phyloP scores from a whole-genome alignment of 2,113 vertebrate species.

The Pandion haliaetus region DNA sequence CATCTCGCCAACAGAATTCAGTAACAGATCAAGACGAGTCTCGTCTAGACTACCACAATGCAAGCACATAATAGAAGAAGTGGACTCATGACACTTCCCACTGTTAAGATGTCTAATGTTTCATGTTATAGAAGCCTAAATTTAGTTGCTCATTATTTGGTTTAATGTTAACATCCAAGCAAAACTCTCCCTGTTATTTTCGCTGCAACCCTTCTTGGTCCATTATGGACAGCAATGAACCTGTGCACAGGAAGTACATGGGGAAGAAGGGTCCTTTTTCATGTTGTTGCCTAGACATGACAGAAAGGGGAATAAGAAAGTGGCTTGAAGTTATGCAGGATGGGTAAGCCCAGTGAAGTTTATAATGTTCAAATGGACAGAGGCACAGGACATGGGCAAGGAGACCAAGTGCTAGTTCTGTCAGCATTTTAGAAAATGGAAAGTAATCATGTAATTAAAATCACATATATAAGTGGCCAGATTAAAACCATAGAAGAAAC shows the following conservation, averaged over 20 bases:
- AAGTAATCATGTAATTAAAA: neutral
- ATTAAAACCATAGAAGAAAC: neutral
- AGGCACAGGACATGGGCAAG: neutral
- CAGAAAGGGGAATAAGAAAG: neutral
- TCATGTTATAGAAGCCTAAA: neutral
- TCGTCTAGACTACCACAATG: neutral
- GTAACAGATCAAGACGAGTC: neutral
- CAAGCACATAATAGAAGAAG: neutral
- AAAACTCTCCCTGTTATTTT: neutral
- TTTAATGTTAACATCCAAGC: neutral
- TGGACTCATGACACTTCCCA: neutral
- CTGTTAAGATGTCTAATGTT: neutral
- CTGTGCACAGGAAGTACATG: neutral
- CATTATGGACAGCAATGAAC: neutral
- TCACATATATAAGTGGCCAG: neutral
- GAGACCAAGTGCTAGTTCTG: neutral
- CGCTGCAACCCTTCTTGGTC: neutral
- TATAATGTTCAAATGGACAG: neutral
- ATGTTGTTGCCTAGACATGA: neutral
- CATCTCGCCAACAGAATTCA: neutral
- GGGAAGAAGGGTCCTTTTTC: neutral
- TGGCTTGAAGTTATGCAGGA: neutral
- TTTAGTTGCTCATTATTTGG: neutral
- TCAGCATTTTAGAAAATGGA: neutral
- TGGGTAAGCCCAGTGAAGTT: neutral